Percentiles rank a stretch among this genome's conserved stretches.
Evolutionary conservation across 2,888 invertebrate genomes (phyloP).

Genomic region (Tolmerus cingulatus): DNA sequence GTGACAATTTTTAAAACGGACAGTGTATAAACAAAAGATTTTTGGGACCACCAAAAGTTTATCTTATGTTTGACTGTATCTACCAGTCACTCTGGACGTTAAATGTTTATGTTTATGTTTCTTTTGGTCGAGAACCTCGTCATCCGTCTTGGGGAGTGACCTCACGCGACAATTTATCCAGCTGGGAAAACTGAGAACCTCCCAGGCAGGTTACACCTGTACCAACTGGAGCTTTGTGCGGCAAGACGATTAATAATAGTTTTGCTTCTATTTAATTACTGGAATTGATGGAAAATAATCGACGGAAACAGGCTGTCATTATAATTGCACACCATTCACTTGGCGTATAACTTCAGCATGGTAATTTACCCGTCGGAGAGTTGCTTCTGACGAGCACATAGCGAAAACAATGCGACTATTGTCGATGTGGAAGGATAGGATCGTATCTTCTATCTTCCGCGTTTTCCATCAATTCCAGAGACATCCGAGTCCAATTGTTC

Average conservation of each 20-base stretch:
- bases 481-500: conserved; percentile 20
- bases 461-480: neutral
- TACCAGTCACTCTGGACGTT: neutral
- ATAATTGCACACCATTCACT: conserved; percentile 6
- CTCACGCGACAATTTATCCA: neutral
- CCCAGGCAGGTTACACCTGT: neutral
- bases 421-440: neutral
- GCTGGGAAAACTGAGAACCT: neutral
- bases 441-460: neutral
- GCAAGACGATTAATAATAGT: neutral
- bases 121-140: neutral
- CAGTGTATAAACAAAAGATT: neutral
- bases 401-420: neutral
- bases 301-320: conserved; percentile 26
- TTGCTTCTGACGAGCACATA: neutral
- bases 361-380: neutral
- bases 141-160: neutral
- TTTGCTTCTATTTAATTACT: conserved; percentile 12
- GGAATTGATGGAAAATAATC: conserved; percentile 18
- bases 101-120: neutral
- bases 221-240: neutral
- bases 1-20: neutral
- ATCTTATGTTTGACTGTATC: neutral
- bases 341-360: neutral
- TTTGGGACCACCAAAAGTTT: neutral